Evolutionary conservation across 2,113 vertebrate species (phyloP).

Genomic region (Aramus guarauna): DNA sequence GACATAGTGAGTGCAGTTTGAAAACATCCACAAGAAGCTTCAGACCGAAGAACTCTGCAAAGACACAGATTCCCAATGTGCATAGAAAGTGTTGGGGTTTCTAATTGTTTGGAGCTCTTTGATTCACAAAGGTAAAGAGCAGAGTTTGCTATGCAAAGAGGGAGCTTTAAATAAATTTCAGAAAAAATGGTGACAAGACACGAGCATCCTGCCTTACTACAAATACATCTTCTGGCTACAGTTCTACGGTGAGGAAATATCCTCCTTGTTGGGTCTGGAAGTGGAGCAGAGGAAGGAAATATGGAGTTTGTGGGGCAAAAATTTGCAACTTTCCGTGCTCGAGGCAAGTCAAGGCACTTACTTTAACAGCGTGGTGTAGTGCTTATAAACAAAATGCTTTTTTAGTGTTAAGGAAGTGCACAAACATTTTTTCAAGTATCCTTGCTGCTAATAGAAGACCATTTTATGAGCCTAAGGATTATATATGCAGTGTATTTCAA

Average conservation of each 20-base stretch:
- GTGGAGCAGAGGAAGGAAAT: not conserved
- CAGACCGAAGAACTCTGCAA: not conserved
- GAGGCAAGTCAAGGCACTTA: not conserved
- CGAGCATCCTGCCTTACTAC: not conserved
- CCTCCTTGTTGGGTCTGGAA: not conserved
- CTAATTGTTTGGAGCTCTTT: not conserved
- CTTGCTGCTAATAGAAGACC: not conserved
- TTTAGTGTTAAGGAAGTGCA: not conserved
- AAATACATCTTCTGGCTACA: not conserved
- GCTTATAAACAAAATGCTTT: not conserved
- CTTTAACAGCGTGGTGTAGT: not conserved
- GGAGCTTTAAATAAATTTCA: not conserved
- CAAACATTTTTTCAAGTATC: not conserved
- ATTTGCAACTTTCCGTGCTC: not conserved
- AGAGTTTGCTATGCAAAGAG: not conserved
- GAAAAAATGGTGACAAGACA: not conserved
- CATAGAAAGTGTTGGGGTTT: not conserved
- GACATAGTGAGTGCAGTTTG: slow-evolving; percentile 21
- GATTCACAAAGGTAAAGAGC: not conserved
- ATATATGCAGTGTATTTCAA: fast-evolving
- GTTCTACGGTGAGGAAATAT: not conserved
- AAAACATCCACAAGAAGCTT: slow-evolving; percentile 41
- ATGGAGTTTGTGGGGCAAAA: not conserved
- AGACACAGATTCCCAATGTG: not conserved
- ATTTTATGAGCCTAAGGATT: not conserved